Percentiles rank a stretch among this genome's conserved stretches.
Evolutionary conservation across 2,113 vertebrate genomes (phyloP).

Genomic region (Nothobranchius furzeri): DNA sequence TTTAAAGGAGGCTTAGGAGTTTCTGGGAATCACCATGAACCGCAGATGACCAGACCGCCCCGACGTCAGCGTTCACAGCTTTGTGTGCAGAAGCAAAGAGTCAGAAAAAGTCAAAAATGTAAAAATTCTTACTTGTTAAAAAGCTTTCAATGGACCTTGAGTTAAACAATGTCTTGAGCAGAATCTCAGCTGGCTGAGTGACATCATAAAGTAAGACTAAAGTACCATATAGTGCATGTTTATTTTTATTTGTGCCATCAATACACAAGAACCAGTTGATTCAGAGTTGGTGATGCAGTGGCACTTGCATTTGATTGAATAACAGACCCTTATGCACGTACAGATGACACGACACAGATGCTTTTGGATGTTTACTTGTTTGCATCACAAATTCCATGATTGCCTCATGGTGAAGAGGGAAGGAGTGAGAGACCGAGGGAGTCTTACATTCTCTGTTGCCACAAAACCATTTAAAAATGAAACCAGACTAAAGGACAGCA

Average conservation of each 20-base stretch:
- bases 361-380: slow-evolving; percentile 66
- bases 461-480: slow-evolving; percentile 43
- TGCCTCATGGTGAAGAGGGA: slow-evolving; percentile 59
- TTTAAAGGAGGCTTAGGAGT: too few species aligned
- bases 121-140: too few species aligned
- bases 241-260: too few species aligned
- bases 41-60: too few species aligned
- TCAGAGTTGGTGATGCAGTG: slow-evolving; percentile 9
- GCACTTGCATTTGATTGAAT: slow-evolving; percentile 40
- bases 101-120: too few species aligned
- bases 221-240: background rate
- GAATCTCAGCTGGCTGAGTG: slow-evolving; percentile 22
- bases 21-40: too few species aligned
- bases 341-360: slow-evolving; percentile 53
- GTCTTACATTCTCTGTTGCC: slow-evolving; percentile 51
- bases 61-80: too few species aligned
- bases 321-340: slow-evolving; percentile 53
- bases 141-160: too few species aligned
- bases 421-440: slow-evolving; percentile 52
- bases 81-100: too few species aligned
- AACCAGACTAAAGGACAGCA: slow-evolving; percentile 16
- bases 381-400: slow-evolving; percentile 69
- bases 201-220: slow-evolving; percentile 41
- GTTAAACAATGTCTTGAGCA: slow-evolving; percentile 4
- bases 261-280: background rate